Evolutionary conservation across 2,888 invertebrate genomes (phyloP).

Genomic region (Germaria angustata): DNA sequence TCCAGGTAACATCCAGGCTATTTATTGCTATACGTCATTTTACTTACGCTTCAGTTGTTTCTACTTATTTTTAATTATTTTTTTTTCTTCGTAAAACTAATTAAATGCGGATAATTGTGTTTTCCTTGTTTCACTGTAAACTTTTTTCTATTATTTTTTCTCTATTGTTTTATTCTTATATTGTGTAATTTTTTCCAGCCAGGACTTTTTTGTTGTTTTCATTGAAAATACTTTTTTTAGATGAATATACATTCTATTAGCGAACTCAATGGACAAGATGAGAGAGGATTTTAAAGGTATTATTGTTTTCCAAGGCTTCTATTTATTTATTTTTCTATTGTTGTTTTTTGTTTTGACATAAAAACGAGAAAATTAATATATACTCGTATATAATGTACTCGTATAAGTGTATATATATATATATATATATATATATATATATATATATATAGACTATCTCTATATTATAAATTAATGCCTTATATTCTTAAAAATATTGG

Average conservation of each 20-base stretch:
- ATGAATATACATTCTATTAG: slow-evolving; percentile 24
- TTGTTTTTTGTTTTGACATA: background rate
- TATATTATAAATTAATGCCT: too few relatives aligned
- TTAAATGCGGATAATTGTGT: slow-evolving; percentile 64
- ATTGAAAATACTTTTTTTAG: background rate
- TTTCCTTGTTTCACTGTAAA: slow-evolving; percentile 20
- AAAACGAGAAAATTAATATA: background rate
- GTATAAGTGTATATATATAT: too few relatives aligned
- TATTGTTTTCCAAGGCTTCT: slow-evolving; percentile 44
- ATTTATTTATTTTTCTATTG: slow-evolving; percentile 7
- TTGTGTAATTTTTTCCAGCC: slow-evolving; percentile 1
- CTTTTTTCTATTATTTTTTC: slow-evolving; percentile 6
- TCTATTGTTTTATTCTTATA: slow-evolving; percentile 7
- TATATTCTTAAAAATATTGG: too few relatives aligned
- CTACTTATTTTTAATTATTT: background rate
- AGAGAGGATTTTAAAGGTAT: slow-evolving; percentile 52
- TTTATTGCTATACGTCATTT: background rate
- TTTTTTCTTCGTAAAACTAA: slow-evolving; percentile 52
- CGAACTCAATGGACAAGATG: slow-evolving; percentile 41
- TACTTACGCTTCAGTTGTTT: background rate
- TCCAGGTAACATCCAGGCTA: background rate
- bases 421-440: too few relatives aligned
- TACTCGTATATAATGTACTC: too few relatives aligned
- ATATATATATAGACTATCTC: too few relatives aligned
- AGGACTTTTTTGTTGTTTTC: background rate